Conservation (phyloP, 2,113 vertebrate genomes). For the Ia io region DNA sequence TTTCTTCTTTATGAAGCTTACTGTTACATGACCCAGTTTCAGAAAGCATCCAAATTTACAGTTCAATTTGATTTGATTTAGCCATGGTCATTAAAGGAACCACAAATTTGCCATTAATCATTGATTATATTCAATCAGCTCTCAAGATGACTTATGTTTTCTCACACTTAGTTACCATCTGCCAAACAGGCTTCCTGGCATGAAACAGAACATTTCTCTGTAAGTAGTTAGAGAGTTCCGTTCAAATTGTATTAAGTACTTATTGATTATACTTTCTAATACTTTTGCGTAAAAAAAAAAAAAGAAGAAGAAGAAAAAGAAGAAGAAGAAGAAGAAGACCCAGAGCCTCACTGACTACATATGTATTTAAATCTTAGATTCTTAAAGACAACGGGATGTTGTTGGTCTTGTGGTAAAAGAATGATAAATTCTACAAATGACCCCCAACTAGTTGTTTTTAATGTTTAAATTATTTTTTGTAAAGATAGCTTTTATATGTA, state of each 20-base stretch:
- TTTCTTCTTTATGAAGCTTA: slow-evolving; percentile 74
- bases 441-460: neutral
- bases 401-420: neutral
- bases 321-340: too few species aligned
- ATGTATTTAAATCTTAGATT: neutral
- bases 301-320: too few species aligned
- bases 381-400: neutral
- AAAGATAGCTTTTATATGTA: neutral
- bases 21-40: slow-evolving; percentile 72
- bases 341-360: neutral
- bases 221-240: slow-evolving; percentile 50
- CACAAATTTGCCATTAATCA: slow-evolving; percentile 82
- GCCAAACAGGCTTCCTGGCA: slow-evolving; percentile 70
- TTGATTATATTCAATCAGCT: slow-evolving; percentile 79
- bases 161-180: slow-evolving; percentile 58
- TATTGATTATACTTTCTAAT: slow-evolving; percentile 62
- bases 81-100: slow-evolving; percentile 76
- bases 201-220: slow-evolving; percentile 51
- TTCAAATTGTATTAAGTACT: slow-evolving; percentile 67
- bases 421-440: neutral
- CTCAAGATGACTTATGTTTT: slow-evolving; percentile 82
- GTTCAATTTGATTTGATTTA: slow-evolving; percentile 81
- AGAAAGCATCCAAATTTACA: slow-evolving; percentile 78
- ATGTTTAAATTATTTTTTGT: neutral
- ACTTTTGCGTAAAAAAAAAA: slow-evolving; percentile 38